Evolutionary conservation across 2,888 invertebrate species (phyloP).

Genomic region (Shargacucullia verbasci): DNA sequence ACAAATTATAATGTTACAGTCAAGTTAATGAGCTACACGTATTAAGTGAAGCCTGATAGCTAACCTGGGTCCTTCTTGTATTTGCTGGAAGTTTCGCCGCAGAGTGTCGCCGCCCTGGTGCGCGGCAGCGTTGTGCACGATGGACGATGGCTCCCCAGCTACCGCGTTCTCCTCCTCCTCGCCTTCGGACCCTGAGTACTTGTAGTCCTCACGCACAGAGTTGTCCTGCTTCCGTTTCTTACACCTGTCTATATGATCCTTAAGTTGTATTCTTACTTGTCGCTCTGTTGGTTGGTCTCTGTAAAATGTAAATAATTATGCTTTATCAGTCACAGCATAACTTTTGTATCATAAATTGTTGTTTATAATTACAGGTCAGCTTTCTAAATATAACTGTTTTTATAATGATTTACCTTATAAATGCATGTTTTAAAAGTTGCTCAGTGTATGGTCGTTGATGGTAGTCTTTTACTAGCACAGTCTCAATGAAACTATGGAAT

Average conservation of each 20-base stretch:
- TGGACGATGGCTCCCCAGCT: conserved; percentile 98
- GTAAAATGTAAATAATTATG: conserved; percentile 35
- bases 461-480: conserved; percentile 99
- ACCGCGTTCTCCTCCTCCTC: conserved; percentile 98
- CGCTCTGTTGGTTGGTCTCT: conserved; percentile 99
- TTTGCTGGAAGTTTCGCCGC: conserved; percentile 99
- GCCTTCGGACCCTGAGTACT: conserved; percentile 98
- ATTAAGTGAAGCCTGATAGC: conserved; percentile 24
- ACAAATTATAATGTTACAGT: conserved; percentile 46
- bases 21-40: conserved; percentile 48
- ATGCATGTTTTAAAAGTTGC: conserved; percentile 98
- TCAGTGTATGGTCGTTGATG: conserved; percentile 99
- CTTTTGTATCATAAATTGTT: background rate
- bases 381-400: background rate
- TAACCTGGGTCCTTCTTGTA: conserved; percentile 93
- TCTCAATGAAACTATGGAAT: conserved; percentile 99
- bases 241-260: conserved; percentile 99
- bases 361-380: background rate
- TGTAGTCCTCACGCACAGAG: conserved; percentile 92
- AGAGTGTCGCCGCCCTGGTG: conserved; percentile 96
- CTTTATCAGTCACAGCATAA: background rate
- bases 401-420: conserved; percentile 90
- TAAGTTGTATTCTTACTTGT: conserved; percentile 99
- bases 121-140: conserved; percentile 94
- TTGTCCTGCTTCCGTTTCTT: conserved; percentile 98